Evolutionary conservation across 1,140 invertebrate genomes (phyloP).

Genomic region (Parasteatoda tepidariorum): DNA sequence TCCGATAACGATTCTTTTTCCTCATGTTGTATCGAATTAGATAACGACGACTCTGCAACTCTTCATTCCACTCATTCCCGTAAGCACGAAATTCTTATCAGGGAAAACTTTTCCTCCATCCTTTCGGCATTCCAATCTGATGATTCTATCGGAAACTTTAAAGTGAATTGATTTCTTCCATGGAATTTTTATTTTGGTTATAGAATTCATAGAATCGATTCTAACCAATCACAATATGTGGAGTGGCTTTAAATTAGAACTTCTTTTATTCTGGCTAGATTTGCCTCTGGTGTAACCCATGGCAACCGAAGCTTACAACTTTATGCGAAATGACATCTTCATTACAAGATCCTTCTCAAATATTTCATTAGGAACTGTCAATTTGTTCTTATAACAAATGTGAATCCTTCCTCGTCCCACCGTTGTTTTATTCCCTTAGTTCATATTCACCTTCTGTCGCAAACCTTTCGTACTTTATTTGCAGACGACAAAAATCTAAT

Average conservation of each 20-base stretch:
- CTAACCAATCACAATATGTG: slow-evolving; percentile 20
- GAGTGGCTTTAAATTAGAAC: slow-evolving; percentile 13
- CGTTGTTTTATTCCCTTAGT: background rate
- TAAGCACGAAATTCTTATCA: slow-evolving; percentile 41
- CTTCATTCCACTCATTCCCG: slow-evolving; percentile 13
- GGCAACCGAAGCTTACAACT: background rate
- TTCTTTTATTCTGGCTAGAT: background rate
- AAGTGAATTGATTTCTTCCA: slow-evolving; percentile 33
- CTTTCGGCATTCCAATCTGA: slow-evolving; percentile 47
- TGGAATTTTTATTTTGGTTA: background rate
- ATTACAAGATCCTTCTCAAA: background rate
- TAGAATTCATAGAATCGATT: slow-evolving; percentile 17
- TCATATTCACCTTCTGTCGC: background rate
- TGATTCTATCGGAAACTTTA: background rate
- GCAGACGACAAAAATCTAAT: slow-evolving; percentile 6
- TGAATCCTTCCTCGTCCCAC: background rate
- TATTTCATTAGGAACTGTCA: background rate
- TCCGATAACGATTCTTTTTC: slow-evolving; percentile 50
- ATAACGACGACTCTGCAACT: slow-evolving; percentile 48
- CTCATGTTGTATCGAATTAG: slow-evolving; percentile 41
- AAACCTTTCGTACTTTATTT: background rate
- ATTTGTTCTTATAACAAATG: background rate
- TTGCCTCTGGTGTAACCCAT: slow-evolving; percentile 17
- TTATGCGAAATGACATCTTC: background rate
- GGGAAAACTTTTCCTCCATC: slow-evolving; percentile 26